Evolutionary conservation across 2,888 invertebrate genomes (phyloP), one percentile per base, ranked within the genome.

Genomic region (Malthinus flaveolus): DNA sequence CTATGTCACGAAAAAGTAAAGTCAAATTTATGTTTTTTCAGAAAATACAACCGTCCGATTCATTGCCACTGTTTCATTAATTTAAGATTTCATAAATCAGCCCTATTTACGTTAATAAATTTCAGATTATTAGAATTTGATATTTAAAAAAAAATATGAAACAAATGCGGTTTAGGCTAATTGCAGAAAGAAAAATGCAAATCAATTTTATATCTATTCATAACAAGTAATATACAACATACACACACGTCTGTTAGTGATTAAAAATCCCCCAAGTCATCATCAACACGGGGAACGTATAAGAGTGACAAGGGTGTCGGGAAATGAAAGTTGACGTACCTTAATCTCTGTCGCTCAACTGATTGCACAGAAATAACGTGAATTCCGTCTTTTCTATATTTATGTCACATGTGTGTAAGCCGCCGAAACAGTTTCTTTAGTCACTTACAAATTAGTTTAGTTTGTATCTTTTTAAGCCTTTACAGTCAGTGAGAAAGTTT

Each of bases 311-410:
- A 62, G 64, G 64, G 62, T 64, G 62, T 51, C 57, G 59, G 57
- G 62, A 62, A 64, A 64, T 62, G 53, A 50, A 49, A 62, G 55
- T 55, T 62, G 64, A 62, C 62, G 60, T 57, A 57, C 57, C 60
- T 69, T 69, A 71, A 71, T 71, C 69, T 71, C 67, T 65, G 69
- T 71, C 69, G 69, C 67, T 69, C 67, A 66, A 64, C 61, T 66
- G 68, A 71, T 69, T 69, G 67, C 68, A 63, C 62, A 63, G 60
- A 64, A 60, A 64, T 64, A 64, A 60, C 62, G 58, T 39, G 57
- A 44, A 56, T 53, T 58, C 52, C 51, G 47, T 49, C 33, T 51
- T 58, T 58, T 52, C 52, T 53, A 58, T 53, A 58, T 58, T 52
- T 58, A 52, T 53, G 58, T 56, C 56, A 56, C 56, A 56, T 56